Base-by-base conservation (phyloP, 2,113 vertebrate species). In the Python bivittatus region DNA sequence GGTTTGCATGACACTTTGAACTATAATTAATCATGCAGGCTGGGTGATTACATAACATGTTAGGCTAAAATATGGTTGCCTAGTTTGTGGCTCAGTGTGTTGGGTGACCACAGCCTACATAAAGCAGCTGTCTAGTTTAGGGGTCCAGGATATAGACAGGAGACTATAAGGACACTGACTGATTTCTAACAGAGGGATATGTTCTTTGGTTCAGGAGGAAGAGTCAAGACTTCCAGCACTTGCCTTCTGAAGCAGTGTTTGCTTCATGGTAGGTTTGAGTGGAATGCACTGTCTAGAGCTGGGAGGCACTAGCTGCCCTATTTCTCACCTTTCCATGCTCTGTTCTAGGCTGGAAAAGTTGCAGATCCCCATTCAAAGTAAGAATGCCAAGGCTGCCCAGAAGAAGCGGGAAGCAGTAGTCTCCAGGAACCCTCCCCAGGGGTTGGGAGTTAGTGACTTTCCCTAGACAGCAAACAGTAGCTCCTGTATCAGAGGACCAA, bases 271-370 rank as follows among this genome's bases (percentile, higher is more conserved):
- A 79, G 17, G 33, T 7, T 79, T 79, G 22, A 42, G 33, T 1
- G 23, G 54, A 84, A 17, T 25, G 25, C 27, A 58, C 8, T 27
- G 10, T 11, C 17, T 58, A 57, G 33, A 11, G 0, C 27, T 10
- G 23, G 54, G 44, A 90, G 25, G 2, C 7, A 42, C 17, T 91
- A 52, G 17, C 10, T 84, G 33, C 27, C 17, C 42, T 57, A n/a
- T 12, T 60, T 58, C 27, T 91, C 27, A 85, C 38, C 5, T 42
- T 86, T 86, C 29, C n/a, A 22, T 42, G 23, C 22, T 64, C 56
- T 53, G 6, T 91, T 91, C 29, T 86, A 91, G 90, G 84, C 57
- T 91, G 57, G 27, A 86, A 91, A 86, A n/a, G 57, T 27, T 91
- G 58, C n/a, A 29, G 58, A 86, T 64, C 22, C 42, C 22, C 84